phyloP scores from a whole-genome alignment of 2,113 vertebrate genomes.

The Zosterops pallidus region DNA sequence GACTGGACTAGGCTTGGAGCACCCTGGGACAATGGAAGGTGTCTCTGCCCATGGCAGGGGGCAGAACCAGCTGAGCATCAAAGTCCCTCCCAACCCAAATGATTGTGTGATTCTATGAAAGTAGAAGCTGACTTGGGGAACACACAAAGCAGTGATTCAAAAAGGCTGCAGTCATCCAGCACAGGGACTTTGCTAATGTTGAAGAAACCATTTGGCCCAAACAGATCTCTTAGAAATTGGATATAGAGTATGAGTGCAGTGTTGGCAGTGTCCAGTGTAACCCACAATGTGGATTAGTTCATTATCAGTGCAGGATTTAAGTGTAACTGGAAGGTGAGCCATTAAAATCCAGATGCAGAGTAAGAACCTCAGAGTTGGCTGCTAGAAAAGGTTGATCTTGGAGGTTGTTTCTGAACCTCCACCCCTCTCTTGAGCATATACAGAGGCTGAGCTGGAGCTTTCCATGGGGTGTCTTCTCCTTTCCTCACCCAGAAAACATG shows the following conservation, averaged over 20 bases:
- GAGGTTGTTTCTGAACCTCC: neutral
- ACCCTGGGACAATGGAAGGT: rapidly evolving
- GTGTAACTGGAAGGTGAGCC: neutral
- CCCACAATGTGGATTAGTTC: no score
- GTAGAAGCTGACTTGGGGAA: neutral
- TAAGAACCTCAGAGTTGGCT: neutral
- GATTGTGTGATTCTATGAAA: neutral
- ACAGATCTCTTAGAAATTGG: neutral
- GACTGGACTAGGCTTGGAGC: rapidly evolving
- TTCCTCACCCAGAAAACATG: neutral
- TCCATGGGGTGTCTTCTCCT: neutral
- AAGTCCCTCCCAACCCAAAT: neutral
- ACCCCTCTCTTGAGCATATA: neutral
- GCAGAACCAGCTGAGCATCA: rapidly evolving
- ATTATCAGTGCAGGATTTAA: neutral
- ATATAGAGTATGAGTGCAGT: rapidly evolving
- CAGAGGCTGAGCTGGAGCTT: neutral
- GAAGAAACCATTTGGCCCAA: neutral
- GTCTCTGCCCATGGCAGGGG: neutral
- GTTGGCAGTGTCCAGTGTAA: neutral
- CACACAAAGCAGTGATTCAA: neutral
- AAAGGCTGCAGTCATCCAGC: neutral
- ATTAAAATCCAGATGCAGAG: neutral
- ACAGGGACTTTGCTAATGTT: no score
- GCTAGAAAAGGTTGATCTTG: neutral